Base-by-base conservation (phyloP, 2,888 invertebrate species). In the Drosophila pseudotalamancana region DNA sequence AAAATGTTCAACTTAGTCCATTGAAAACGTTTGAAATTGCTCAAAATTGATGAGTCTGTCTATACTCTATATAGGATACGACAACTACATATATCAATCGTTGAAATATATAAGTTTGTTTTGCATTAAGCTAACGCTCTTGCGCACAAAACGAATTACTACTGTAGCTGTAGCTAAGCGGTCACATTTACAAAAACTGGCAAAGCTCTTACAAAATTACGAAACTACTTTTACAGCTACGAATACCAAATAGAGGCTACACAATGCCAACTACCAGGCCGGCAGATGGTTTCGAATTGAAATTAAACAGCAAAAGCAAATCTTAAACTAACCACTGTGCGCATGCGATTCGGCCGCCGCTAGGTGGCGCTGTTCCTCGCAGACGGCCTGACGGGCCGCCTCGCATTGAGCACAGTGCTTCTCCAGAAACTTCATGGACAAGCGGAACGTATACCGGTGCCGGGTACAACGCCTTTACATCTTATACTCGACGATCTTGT, bases 401-500 rank as follows among this genome's bases (percentile, higher is more conserved):
- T 89, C 89, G 78, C 89, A 89, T 59, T 89, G 89, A 21, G 80
- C 77, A 81, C 89, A 89, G 66, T 89, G 82, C 78, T 88, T 89
- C 77, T 89, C 88, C 82, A 89, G 75, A 87, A 89, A 89, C 77
- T 89, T 89, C 88, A 89, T 89, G 88, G 89, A 89, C 89, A 90
- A 88, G 83, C 89, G 89, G 78, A 89, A 90, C 81, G 89, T 89
- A 90, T 90, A 89, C 87, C 89, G 90, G 89, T 90, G 90, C 89
- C 90, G 89, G 89, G 89, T 90, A 87, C 90, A 90, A 88, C 90
- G 89, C 82, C 88, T 90, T 91, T 91, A 91, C 91, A 91, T 91
- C 79, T 91, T 91, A 72, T 91, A 90, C 82, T 91, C 91, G 76
- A 91, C 89, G 68, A 91, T 91, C 86, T 91, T 90, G 73, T 90